Percentiles rank a stretch among this genome's conserved stretches.
These are phyloP conservation scores for Zaprionus ghesquierei DNA, from an alignment of 1,140 invertebrate genomes.

Conservation along the genomic window DNA sequence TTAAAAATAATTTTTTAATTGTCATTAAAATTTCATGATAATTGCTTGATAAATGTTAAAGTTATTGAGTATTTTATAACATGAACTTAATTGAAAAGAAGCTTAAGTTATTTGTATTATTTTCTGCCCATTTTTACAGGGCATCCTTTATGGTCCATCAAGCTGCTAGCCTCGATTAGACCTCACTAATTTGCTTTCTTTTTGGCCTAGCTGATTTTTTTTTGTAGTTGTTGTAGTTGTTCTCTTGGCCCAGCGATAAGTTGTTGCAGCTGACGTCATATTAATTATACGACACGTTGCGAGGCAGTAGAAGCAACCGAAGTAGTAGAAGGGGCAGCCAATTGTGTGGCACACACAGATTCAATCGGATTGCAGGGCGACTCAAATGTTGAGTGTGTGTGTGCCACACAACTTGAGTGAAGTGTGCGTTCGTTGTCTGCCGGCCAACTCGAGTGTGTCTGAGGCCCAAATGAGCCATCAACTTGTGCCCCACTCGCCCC, in stretches of 20 bases:
- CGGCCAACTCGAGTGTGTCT: slow-evolving; percentile 34
- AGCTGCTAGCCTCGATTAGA: not conserved
- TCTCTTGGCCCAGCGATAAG: slow-evolving; percentile 15
- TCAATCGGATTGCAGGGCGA: not conserved
- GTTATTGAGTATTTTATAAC: not conserved
- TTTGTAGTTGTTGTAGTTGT: no score
- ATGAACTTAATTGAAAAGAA: no score
- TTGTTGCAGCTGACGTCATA: slow-evolving; percentile 46
- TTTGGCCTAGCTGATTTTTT: not conserved
- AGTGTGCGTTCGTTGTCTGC: not conserved
- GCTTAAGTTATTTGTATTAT: no score
- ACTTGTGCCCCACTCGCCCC: slow-evolving; percentile 1
- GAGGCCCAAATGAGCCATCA: slow-evolving; percentile 21
- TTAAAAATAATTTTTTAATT: not conserved
- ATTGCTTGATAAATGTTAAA: not conserved
- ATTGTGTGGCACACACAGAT: not conserved
- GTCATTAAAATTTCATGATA: not conserved
- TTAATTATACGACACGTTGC: slow-evolving; percentile 41
- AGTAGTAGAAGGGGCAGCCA: not conserved
- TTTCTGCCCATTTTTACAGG: not conserved
- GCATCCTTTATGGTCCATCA: not conserved
- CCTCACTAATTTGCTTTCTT: not conserved
- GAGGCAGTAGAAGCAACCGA: not conserved
- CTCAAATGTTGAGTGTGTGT: slow-evolving; percentile 34
- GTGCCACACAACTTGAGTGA: slow-evolving; percentile 9